Conservation (phyloP, 2,888 invertebrate genomes). For the Allygus modestus region DNA sequence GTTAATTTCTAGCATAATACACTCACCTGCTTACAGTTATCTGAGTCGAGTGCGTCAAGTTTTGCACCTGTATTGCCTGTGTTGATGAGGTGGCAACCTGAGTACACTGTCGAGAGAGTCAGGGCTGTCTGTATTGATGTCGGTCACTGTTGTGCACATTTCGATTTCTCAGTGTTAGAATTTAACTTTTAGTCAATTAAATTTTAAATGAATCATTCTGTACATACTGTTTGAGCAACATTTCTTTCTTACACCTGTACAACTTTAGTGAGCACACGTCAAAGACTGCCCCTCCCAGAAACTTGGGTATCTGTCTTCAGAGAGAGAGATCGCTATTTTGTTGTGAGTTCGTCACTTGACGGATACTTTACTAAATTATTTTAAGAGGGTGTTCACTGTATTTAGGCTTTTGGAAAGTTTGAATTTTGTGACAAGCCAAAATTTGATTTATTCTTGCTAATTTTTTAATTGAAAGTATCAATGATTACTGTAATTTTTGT, state of each 20-base stretch:
- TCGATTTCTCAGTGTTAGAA: conserved; percentile 59
- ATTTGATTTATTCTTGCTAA: too few species aligned
- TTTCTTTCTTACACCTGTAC: conserved; percentile 25
- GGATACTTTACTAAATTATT: background rate
- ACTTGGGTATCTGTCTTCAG: background rate
- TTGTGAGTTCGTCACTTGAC: background rate
- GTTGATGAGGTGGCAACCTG: too few species aligned
- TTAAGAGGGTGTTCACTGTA: background rate
- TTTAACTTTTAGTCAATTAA: conserved; percentile 62
- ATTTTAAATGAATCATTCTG: conserved; percentile 54
- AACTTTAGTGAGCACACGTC: conserved; percentile 33
- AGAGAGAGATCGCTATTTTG: conserved; percentile 45
- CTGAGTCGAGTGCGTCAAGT: too few species aligned
- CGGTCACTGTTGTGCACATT: conserved; percentile 42
- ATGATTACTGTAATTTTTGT: background rate
- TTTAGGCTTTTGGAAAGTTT: background rate
- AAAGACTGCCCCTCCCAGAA: conserved; percentile 28
- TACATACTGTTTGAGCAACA: conserved; percentile 44
- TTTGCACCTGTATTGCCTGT: too few species aligned
- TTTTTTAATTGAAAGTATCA: background rate
- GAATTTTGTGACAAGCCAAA: background rate
- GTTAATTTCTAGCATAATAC: too few species aligned
- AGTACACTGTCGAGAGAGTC: background rate
- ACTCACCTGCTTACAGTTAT: too few species aligned
- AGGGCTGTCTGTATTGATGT: conserved; percentile 16